These are phyloP conservation scores for Aldrovandia affinis DNA, from an alignment of 2,797 vertebrate species.

Conservation along the genomic window DNA sequence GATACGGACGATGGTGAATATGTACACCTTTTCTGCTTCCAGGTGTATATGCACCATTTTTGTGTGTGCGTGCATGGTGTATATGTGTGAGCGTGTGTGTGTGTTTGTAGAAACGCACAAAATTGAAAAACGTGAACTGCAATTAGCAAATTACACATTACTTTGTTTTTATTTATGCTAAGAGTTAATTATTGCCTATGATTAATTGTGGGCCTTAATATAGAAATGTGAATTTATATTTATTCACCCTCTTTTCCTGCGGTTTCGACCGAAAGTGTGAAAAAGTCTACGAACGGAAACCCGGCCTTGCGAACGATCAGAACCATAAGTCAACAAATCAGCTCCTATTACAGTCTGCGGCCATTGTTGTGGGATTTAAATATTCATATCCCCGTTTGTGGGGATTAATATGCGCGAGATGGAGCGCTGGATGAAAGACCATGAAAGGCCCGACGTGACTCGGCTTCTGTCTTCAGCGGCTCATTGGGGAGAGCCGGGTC, in stretches of 20 bases:
- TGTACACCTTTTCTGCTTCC: background rate
- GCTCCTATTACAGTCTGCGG: background rate
- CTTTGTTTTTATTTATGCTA: background rate
- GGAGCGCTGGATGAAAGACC: slow-evolving; percentile 20
- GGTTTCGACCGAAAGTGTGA: background rate
- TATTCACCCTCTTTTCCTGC: background rate
- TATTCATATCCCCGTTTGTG: slow-evolving; percentile 32
- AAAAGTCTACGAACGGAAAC: background rate
- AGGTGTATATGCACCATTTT: background rate
- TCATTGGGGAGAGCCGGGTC: slow-evolving; percentile 4
- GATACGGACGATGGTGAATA: background rate
- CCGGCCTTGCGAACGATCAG: background rate
- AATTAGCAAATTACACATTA: background rate
- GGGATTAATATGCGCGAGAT: slow-evolving; percentile 29
- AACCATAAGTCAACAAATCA: background rate
- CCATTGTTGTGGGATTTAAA: slow-evolving; percentile 7
- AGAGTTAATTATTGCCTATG: background rate
- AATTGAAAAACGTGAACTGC: background rate
- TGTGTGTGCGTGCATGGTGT: background rate
- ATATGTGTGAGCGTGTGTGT: background rate
- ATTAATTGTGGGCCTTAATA: background rate
- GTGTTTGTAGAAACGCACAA: background rate
- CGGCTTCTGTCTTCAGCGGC: slow-evolving; percentile 7
- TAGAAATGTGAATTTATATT: background rate
- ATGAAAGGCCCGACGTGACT: slow-evolving; percentile 21